Conservation (phyloP, 2,888 invertebrate genomes). For the Lissocephala sabroskyi region DNA sequence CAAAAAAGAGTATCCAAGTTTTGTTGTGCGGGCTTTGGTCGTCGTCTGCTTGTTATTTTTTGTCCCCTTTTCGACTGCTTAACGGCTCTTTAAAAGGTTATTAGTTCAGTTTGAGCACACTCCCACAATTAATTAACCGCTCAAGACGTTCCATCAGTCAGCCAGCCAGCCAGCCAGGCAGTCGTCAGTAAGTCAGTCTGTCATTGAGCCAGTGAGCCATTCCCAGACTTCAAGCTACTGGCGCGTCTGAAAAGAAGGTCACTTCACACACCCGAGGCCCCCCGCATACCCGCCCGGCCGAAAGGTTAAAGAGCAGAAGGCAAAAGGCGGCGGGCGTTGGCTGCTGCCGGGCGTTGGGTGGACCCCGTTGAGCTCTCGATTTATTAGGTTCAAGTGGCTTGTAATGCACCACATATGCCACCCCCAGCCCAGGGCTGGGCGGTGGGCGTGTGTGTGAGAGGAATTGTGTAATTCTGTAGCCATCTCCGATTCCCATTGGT, state of each 20-base stretch:
- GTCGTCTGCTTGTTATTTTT: slow-evolving; percentile 7
- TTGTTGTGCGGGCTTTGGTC: not conserved
- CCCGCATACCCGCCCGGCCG: too few relatives aligned
- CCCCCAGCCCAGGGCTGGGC: too few relatives aligned
- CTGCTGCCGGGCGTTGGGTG: not conserved
- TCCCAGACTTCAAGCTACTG: slow-evolving; percentile 6
- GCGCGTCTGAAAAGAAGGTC: slow-evolving; percentile 1
- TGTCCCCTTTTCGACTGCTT: not conserved
- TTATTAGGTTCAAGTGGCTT: slow-evolving; percentile 58
- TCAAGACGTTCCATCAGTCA: slow-evolving; percentile 35
- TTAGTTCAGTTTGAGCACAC: slow-evolving; percentile 58
- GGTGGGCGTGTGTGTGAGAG: slow-evolving; percentile 8
- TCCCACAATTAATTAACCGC: slow-evolving; percentile 63
- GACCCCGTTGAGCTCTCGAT: slow-evolving; percentile 46
- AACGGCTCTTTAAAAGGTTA: slow-evolving; percentile 46
- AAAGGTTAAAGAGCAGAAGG: slow-evolving; percentile 39
- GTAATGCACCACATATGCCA: slow-evolving; percentile 32
- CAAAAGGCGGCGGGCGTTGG: not conserved
- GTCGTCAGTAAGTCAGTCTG: slow-evolving; percentile 14
- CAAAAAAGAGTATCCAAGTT: too few relatives aligned
- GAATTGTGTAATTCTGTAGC: slow-evolving; percentile 8
- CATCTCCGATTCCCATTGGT: slow-evolving; percentile 8
- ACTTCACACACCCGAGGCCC: too few relatives aligned
- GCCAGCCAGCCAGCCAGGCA: slow-evolving; percentile 22
- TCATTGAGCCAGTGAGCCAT: slow-evolving; percentile 2